Evolutionary conservation across 2,888 invertebrate species (phyloP), one percentile per base, ranked within the genome.

Genomic region (Adineta ricciae): DNA sequence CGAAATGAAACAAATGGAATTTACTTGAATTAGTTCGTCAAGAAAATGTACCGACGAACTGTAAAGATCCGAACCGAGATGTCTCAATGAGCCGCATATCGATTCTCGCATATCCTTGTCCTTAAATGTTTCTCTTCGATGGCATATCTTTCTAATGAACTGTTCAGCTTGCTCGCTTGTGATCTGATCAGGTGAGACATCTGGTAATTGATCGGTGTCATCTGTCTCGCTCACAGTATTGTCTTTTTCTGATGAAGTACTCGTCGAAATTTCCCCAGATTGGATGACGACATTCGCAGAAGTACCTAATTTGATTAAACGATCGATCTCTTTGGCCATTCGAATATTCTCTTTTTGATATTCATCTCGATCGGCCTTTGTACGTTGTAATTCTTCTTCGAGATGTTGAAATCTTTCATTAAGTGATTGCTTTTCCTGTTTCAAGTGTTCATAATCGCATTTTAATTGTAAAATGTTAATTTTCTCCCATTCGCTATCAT

Each of bases 31-130:
- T 9, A 84, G 46, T 83, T 84, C 84, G 16, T 82, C 46, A 16
- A 84, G 54, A 84, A 84, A 84, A 16, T 84, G 84, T 27, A 41
- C 54, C 9, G 84, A 50, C 14, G 84, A 84, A 27, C 82, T 84
- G 24, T 84, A 84, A 9, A 84, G 46, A 84, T 84, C 56, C n/a
- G 83, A 41, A 32, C 84, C 83, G 16, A 84, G 41, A 83, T 84
- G 84, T 32, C n/a, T 5, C n/a, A 27, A 27, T 73, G 27, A 83
- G 1, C 84, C 84, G 24, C 84, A 73, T n/a, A 84, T 84, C 5
- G 83, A 56, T 49, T 72, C 36, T 14, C 84, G 8, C 82, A 84
- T 83, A 54, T 84, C 64, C 16, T 64, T 1, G 19, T 64, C 64
- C 16, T 64, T 64, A 27, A 64, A 64, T 64, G 64, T 32, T 64